Base-by-base conservation (phyloP, 2,797 vertebrate species). In the Tamandua tetradactyla region DNA sequence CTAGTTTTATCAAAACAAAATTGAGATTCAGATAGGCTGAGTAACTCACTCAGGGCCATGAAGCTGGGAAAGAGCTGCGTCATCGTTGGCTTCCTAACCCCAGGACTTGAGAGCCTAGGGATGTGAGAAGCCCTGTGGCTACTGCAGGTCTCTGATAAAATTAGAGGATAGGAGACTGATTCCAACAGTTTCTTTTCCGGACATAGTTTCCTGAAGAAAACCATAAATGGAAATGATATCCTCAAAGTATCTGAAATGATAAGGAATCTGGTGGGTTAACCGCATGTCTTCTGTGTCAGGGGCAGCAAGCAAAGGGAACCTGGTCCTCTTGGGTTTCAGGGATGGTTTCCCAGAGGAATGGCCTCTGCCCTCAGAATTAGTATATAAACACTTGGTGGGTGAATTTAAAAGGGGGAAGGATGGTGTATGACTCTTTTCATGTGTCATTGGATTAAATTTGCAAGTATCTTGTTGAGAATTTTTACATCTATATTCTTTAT, bases 251-350 rank as follows among this genome's bases (percentile, higher is more conserved):
- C 27, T 22, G 44, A 12, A 13, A 5, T 44, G 3, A 0, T 22
- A 2, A 55, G 66, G 11, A 52, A 35, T 27, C 23, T 11, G 13
- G 20, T 44, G 37, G n/a, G 10, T 35, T 23, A 40, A 17, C 0
- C 40, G 3, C 22, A 1, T 18, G 17, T 0, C 55, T 22, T 14
- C 15, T 23, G 10, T 37, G 80, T 18, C 32, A 1, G 0, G 3
- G n/a, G 42, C 59, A 42, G 13, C 22, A 42, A 44, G 40, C 4
- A 1, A 47, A 82, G 13, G 30, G 72, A 37, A 7, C 11, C 9
- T 9, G 11, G 18, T 2, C 3, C 0, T 0, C 18, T 5, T 47
- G 44, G 49, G 10, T 30, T 69, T 62, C 8, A 3, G 27, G 35
- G 49, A 64, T 12, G 78, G 42, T 8, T 20, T 66, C 72, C 20